phyloP scores from a whole-genome alignment of 2,888 invertebrate species.

The Trissoscelio sp. region DNA sequence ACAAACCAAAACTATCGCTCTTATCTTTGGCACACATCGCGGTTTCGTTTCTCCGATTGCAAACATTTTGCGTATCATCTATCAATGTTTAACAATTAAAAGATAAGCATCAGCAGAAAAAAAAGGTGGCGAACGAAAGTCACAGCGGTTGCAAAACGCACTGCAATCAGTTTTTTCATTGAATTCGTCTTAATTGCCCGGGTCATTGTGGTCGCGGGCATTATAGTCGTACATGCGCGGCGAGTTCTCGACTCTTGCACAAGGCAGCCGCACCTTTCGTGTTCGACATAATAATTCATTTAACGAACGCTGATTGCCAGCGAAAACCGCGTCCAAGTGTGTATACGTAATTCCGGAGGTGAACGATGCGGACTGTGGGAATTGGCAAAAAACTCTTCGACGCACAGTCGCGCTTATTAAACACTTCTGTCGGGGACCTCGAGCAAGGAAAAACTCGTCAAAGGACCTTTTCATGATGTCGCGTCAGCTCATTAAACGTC shows the following conservation, averaged over 20 bases:
- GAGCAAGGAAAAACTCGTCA: constrained; percentile 56
- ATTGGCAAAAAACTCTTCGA: constrained; percentile 55
- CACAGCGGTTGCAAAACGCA: constrained; percentile 37
- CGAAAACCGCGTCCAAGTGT: constrained; percentile 40
- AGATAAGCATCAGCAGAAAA: constrained; percentile 38
- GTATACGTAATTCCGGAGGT: constrained; percentile 66
- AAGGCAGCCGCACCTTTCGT: constrained; percentile 69
- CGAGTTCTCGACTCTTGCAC: constrained; percentile 62
- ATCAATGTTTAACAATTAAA: constrained; percentile 48
- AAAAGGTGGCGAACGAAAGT: constrained; percentile 46
- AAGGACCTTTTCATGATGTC: constrained; percentile 30
- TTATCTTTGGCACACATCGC: constrained; percentile 8
- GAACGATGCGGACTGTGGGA: constrained; percentile 57
- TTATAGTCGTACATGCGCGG: constrained; percentile 43
- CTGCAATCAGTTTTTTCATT: constrained; percentile 35
- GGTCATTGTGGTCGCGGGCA: constrained; percentile 60
- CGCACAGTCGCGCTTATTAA: constrained; percentile 42
- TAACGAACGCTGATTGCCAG: constrained; percentile 68
- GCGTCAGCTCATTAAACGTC: constrained; percentile 34
- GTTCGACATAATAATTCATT: constrained; percentile 72
- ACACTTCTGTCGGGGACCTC: constrained; percentile 13
- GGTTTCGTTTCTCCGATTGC: constrained; percentile 26
- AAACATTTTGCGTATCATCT: constrained; percentile 37
- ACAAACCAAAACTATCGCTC: neutral
- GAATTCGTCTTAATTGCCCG: constrained; percentile 63